Evolutionary conservation across 2,888 invertebrate species (phyloP), one percentile per base, ranked within the genome.

Genomic region (Pollenia angustigena): DNA sequence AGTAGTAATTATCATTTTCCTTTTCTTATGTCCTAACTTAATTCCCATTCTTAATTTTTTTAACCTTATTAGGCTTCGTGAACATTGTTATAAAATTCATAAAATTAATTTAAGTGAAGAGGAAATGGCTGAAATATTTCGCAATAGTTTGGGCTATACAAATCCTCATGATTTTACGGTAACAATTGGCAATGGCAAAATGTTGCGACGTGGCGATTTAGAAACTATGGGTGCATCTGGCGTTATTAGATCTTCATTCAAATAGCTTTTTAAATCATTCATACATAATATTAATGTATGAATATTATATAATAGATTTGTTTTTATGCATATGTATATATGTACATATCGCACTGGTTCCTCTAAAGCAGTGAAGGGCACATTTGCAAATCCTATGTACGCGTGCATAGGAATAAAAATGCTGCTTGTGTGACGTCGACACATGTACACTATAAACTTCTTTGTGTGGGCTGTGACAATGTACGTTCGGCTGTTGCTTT

Each of bases 61-160:
- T 58, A 52, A 52, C 10, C 46, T 14, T 69, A 50, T 9, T 72
- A 92, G 91, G 10, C 88, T 91, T 46, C 88, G 88, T 8, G 78
- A 78, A 8, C 92, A 91, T 88, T 88, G 89, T 4, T 64, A 87
- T 1, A 88, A 89, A 42, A 81, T 88, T 8, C 92, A 91, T 71
- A 85, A 90, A 0, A 75, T 88, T 52, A 74, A 74, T 14, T 44
- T 90, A 4, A 91, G 88, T 10, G 90, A 90, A 0, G 89, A 87
- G 2, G 90, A 91, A 60, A 81, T 87, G 76, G 88, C 89, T 1
- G 71, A 88, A 64, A 89, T 89, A 48, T 90, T 88, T 85, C 85
- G 88, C 14, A 56, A 74, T 6, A 89, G 85, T 82, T 86, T 88
- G 44, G 87, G 88, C 52, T 81, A 87, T 50, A 89, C 88, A 32